These are phyloP conservation scores for Bombus sylvicola DNA, from an alignment of 1,140 invertebrate genomes.

Conservation along the genomic window DNA sequence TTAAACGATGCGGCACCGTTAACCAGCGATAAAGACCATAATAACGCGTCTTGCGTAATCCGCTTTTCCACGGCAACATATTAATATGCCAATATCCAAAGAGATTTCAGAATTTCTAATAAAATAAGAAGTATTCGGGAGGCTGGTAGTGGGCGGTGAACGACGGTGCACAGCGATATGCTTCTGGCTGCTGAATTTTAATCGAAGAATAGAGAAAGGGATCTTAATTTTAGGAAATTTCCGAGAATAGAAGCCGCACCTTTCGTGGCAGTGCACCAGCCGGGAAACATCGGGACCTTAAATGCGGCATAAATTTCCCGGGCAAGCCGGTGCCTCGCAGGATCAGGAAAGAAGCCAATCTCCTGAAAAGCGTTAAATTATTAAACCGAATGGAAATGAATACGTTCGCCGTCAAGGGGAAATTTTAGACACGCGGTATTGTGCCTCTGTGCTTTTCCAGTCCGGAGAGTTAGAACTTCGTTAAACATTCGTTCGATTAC, in stretches of 20 bases:
- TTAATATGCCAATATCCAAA: background rate
- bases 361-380: slow-evolving; percentile 33
- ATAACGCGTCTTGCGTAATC: slow-evolving; percentile 4
- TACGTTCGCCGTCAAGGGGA: background rate
- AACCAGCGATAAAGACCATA: too few species aligned
- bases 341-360: slow-evolving; percentile 40
- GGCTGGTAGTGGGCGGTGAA: too few species aligned
- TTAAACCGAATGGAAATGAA: slow-evolving; percentile 39
- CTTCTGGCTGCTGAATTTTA: slow-evolving; percentile 10
- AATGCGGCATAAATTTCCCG: slow-evolving; percentile 28
- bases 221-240: slow-evolving; percentile 33
- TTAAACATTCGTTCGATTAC: background rate
- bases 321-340: background rate
- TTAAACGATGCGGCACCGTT: background rate
- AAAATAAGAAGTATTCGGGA: background rate
- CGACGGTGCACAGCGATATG: too few species aligned
- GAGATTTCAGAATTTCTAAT: slow-evolving; percentile 3
- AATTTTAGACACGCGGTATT: background rate
- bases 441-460: background rate
- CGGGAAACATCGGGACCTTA: slow-evolving; percentile 12
- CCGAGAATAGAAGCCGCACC: background rate
- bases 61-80: too few species aligned
- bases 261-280: background rate
- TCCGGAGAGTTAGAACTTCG: background rate
- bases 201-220: background rate